phyloP scores from a whole-genome alignment of 2,797 vertebrate genomes.

The Erethizon dorsatum region DNA sequence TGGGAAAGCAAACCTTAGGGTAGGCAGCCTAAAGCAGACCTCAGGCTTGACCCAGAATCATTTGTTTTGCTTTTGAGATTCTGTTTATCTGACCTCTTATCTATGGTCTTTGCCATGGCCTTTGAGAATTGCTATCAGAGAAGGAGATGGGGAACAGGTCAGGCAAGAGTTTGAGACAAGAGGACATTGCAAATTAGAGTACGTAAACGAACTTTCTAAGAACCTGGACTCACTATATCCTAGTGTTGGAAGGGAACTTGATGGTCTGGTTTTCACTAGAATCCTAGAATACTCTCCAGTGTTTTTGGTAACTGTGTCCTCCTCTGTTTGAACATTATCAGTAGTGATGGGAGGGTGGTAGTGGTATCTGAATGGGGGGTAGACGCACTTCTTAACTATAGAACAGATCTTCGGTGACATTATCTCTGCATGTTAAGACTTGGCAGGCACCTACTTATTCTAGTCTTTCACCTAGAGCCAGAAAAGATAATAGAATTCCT shows the following conservation, averaged over 20 bases:
- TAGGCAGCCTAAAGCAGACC: not conserved
- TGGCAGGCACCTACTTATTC: not conserved
- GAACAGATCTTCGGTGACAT: not conserved
- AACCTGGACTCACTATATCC: not conserved
- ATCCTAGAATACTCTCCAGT: not conserved
- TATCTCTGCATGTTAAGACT: not conserved
- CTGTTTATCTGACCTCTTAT: not conserved
- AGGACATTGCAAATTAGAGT: not conserved
- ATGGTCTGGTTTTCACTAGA: not conserved
- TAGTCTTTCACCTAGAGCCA: not conserved
- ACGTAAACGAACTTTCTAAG: not conserved
- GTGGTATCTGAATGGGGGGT: not conserved
- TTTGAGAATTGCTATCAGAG: not conserved
- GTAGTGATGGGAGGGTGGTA: not conserved
- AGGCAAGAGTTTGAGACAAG: not conserved
- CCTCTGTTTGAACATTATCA: not conserved
- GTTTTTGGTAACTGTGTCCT: not conserved
- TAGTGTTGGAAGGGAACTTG: not conserved
- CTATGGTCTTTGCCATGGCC: slow-evolving; percentile 29
- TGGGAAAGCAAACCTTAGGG: not conserved
- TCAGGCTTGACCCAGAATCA: not conserved
- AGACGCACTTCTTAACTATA: not conserved
- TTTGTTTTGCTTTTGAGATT: not conserved
- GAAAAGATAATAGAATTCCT: not conserved
- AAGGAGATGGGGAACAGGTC: not conserved